Evolutionary conservation across 2,113 vertebrate genomes (phyloP), one percentile per base, ranked within the genome.

Genomic region (Eclectus roratus): DNA sequence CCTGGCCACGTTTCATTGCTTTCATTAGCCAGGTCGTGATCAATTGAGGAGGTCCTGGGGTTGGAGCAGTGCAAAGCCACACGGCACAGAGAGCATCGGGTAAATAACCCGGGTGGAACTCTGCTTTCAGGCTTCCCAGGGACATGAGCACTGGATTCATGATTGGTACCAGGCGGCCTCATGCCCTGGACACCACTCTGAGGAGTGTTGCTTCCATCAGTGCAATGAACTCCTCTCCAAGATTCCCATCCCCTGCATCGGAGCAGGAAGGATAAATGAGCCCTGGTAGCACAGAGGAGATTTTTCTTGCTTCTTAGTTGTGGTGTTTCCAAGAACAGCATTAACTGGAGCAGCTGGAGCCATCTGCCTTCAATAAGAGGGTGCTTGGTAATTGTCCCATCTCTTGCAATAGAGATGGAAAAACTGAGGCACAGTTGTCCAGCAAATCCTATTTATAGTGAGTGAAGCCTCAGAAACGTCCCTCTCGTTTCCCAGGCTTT

Each of bases 251-350:
- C 53, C 50, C 43, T n/a, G 35, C 60, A 13, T 13, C 27, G 24
- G 49, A 66, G 71, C 49, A 49, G 85, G 39, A 80, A 58, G 46
- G 58, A 93, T 63, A 64, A 96, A 95, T 84, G 23, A 13, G 61
- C 66, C 73, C 73, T 47, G 72, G 72, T 21, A 86, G 74, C 74
- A 68, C 80, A 56, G 77, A 88, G 77, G 28, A 1, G 47, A n/a
- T 56, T 52, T 53, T 78, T 39, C 89, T 82, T 93, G 88, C 96
- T 96, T 65, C 44, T 70, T 41, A 17, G 17, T 6, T 39, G 44
- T 3, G 63, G 17, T 15, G 39, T 85, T 96, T 95, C 96, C 94
- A 96, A 91, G 91, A 88, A 94, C 85, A 95, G 79, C 91, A 53
- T 91, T 83, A 70, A 89, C 41, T 3, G 2, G 3, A 90, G 82